These are phyloP conservation scores for Hetaerina titia DNA, from an alignment of 2,888 invertebrate species.

Conservation along the genomic window DNA sequence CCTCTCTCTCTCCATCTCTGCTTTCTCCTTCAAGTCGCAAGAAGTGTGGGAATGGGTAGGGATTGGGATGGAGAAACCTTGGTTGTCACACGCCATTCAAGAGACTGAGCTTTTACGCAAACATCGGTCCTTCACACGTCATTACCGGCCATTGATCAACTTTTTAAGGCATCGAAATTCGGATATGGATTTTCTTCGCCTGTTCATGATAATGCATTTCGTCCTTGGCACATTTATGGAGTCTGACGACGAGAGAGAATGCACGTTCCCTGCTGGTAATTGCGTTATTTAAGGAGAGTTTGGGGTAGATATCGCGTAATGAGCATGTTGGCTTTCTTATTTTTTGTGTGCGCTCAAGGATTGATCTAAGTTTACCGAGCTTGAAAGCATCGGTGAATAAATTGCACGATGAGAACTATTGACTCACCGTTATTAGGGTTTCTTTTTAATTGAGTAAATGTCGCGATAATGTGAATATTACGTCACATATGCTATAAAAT, in stretches of 20 bases:
- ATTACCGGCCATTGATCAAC: slow-evolving; percentile 23
- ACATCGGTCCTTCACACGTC: slow-evolving; percentile 20
- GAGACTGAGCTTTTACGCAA: slow-evolving; percentile 11
- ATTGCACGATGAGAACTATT: no score
- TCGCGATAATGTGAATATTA: no score
- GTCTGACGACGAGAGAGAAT: not conserved
- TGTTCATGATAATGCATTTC: not conserved
- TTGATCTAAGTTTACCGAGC: no score
- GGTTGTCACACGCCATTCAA: not conserved
- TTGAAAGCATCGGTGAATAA: no score
- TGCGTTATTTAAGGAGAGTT: not conserved
- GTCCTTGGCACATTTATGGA: not conserved
- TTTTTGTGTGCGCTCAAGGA: no score
- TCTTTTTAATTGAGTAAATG: no score
- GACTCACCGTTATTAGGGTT: no score
- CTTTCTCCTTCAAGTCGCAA: no score
- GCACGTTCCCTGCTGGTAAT: not conserved
- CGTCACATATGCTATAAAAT: no score
- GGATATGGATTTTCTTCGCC: not conserved
- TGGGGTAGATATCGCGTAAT: not conserved
- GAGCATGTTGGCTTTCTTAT: no score
- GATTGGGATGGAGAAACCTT: not conserved
- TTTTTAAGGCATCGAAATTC: not conserved
- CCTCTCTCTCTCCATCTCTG: no score
- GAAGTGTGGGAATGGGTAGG: not conserved